These are phyloP conservation scores for Catostomus latipinnis DNA, from an alignment of 2,797 vertebrate species.

Conservation along the genomic window DNA sequence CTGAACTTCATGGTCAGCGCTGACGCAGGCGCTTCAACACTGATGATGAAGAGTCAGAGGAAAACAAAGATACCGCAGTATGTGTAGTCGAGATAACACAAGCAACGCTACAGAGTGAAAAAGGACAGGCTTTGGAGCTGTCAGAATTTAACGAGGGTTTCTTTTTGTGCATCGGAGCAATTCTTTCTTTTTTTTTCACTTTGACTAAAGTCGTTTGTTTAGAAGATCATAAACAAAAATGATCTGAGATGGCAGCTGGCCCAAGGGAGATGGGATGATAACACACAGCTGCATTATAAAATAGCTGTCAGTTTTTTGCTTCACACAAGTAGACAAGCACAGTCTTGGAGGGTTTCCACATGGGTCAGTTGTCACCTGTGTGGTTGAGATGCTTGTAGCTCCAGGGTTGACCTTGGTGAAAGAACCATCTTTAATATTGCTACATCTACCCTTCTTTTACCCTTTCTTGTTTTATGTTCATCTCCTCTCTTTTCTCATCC, in stretches of 20 bases:
- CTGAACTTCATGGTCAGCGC: slow-evolving; percentile 35
- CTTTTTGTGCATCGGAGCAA: slow-evolving; percentile 24
- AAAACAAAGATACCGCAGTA: slow-evolving; percentile 27
- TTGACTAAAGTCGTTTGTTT: slow-evolving; percentile 39
- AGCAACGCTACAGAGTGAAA: neutral
- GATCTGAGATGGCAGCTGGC: slow-evolving; percentile 50
- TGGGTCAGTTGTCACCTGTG: slow-evolving; percentile 43
- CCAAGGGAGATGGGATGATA: slow-evolving; percentile 21
- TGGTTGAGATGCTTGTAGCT: slow-evolving; percentile 28
- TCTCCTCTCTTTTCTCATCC: neutral
- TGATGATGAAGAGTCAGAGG: slow-evolving; percentile 27
- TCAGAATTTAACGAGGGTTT: slow-evolving; percentile 4
- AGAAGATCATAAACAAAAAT: slow-evolving; percentile 40
- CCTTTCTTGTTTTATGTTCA: neutral
- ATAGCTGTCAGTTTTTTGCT: slow-evolving; percentile 48
- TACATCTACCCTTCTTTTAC: neutral
- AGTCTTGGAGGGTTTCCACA: slow-evolving; percentile 50
- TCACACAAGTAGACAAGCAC: slow-evolving; percentile 34
- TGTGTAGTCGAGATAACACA: slow-evolving; percentile 7
- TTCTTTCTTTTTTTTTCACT: neutral
- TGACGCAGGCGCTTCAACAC: neutral
- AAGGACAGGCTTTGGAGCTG: slow-evolving; percentile 20
- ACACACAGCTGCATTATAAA: slow-evolving; percentile 46
- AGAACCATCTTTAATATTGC: neutral
- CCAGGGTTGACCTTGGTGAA: slow-evolving; percentile 26